Conservation (phyloP, 2,113 vertebrate genomes). For the Trichomycterus rosablanca region DNA sequence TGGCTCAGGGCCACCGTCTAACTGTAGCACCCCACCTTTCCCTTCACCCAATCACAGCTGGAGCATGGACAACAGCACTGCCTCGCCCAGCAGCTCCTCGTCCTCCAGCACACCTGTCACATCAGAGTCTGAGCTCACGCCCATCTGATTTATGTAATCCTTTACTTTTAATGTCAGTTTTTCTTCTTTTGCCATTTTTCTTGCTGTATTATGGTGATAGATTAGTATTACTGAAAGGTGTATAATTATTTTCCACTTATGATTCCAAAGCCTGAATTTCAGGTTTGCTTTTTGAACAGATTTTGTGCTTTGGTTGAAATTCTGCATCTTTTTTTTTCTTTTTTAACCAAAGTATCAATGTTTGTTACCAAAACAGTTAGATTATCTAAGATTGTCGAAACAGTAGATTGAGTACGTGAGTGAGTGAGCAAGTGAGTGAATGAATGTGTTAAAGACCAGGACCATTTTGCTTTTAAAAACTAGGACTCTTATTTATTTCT, state of each 20-base stretch:
- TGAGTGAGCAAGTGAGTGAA: too few relatives aligned
- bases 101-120: constrained; percentile 55
- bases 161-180: constrained; percentile 24
- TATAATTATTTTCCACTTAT: constrained; percentile 17
- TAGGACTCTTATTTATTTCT: too few relatives aligned
- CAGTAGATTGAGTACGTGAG: too few relatives aligned
- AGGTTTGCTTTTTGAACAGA: neutral
- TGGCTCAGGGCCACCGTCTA: constrained; percentile 58
- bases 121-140: constrained; percentile 56
- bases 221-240: constrained; percentile 37
- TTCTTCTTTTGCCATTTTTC: neutral
- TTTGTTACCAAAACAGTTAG: too few relatives aligned
- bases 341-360: constrained; percentile 25
- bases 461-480: too few relatives aligned
- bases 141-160: constrained; percentile 47
- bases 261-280: neutral
- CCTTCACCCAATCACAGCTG: constrained; percentile 55
- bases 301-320: constrained; percentile 16
- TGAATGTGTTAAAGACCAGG: too few relatives aligned
- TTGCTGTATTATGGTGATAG: constrained; percentile 26
- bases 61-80: constrained; percentile 56
- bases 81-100: constrained; percentile 56
- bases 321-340: neutral
- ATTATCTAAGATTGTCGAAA: too few relatives aligned
- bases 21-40: constrained; percentile 65